These are phyloP conservation scores for Gambusia affinis DNA, from an alignment of 2,113 vertebrate species.

Conservation along the genomic window DNA sequence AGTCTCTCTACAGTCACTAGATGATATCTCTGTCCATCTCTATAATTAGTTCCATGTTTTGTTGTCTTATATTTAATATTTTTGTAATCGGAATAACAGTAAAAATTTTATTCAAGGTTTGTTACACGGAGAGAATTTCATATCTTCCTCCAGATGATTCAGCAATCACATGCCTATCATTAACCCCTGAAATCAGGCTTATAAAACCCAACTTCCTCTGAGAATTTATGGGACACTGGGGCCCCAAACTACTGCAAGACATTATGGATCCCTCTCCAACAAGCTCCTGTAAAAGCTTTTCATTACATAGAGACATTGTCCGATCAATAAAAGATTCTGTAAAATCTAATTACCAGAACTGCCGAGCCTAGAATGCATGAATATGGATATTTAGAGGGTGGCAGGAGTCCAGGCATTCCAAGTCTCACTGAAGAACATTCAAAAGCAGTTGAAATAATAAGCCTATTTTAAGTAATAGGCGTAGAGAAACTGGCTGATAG, in stretches of 20 bases:
- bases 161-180: slow-evolving; percentile 32
- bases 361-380: slow-evolving; percentile 26
- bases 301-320: slow-evolving; percentile 72
- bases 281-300: slow-evolving; percentile 77
- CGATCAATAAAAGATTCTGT: slow-evolving; percentile 61
- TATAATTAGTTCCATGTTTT: too few species aligned
- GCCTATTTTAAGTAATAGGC: slow-evolving; percentile 18
- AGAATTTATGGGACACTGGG: slow-evolving; percentile 56
- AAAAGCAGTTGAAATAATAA: slow-evolving; percentile 33
- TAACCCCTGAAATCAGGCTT: slow-evolving; percentile 16
- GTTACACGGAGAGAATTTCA: too few species aligned
- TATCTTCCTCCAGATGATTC: neutral
- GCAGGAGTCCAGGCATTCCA: neutral
- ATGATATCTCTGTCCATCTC: too few species aligned
- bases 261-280: slow-evolving; percentile 70
- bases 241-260: slow-evolving; percentile 23
- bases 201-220: slow-evolving; percentile 54
- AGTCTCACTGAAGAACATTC: slow-evolving; percentile 39
- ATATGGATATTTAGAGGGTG: slow-evolving; percentile 35
- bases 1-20: too few species aligned
- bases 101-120: too few species aligned
- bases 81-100: too few species aligned
- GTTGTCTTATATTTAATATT: too few species aligned
- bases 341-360: slow-evolving; percentile 67
- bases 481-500: slow-evolving; percentile 5